Percentiles rank a stretch among this genome's conserved stretches.
Conservation (phyloP, 2,797 vertebrate genomes). For the Bufotes viridis region DNA sequence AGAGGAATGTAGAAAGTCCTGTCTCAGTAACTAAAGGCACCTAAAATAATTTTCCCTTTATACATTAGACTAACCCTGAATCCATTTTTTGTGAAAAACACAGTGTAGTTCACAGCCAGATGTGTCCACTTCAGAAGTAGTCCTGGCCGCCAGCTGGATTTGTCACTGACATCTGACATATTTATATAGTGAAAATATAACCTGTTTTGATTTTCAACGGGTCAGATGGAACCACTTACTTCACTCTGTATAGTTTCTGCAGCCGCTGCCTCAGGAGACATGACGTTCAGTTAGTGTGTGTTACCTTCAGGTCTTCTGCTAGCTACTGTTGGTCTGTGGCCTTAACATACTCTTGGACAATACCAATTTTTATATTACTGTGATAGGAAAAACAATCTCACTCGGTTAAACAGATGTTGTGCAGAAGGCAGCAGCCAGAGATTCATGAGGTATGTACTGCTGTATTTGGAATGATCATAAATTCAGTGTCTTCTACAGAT, state of each 20-base stretch:
- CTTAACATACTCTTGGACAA: slow-evolving; percentile 53
- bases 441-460: slow-evolving; percentile 15
- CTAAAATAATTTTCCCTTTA: background rate
- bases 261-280: slow-evolving; percentile 65
- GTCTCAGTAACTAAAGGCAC: background rate
- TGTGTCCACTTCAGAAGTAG: slow-evolving; percentile 69
- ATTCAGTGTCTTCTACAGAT: background rate
- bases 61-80: background rate
- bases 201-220: slow-evolving; percentile 66
- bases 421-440: slow-evolving; percentile 13
- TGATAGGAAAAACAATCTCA: slow-evolving; percentile 40
- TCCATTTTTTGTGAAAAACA: background rate
- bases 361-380: slow-evolving; percentile 24
- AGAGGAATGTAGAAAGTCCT: background rate
- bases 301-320: slow-evolving; percentile 67
- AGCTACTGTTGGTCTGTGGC: slow-evolving; percentile 67
- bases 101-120: slow-evolving; percentile 65
- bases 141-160: slow-evolving; percentile 69
- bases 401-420: slow-evolving; percentile 33
- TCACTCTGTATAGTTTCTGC: slow-evolving; percentile 64
- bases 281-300: slow-evolving; percentile 59
- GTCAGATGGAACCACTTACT: slow-evolving; percentile 75
- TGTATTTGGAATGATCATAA: background rate
- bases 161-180: slow-evolving; percentile 65
- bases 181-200: slow-evolving; percentile 74